Conservation (phyloP, 2,113 vertebrate species). For the Siphamia tubifer region DNA sequence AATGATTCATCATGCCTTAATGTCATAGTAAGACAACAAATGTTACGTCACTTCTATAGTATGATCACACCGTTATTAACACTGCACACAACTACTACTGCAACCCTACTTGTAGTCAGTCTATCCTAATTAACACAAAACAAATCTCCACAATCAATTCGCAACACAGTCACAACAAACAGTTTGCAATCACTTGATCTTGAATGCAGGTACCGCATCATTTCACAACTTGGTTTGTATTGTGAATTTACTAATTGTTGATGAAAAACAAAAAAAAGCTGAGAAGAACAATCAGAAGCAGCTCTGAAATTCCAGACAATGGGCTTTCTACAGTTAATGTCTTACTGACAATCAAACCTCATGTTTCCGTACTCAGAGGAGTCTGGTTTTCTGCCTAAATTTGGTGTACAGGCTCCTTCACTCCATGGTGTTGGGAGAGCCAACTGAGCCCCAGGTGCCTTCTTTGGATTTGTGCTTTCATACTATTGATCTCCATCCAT, state of each 20-base stretch:
- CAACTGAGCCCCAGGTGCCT: conserved; percentile 59
- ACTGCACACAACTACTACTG: conserved; percentile 77
- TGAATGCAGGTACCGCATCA: conserved; percentile 42
- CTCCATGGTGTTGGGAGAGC: conserved; percentile 26
- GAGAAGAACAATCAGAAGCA: conserved; percentile 50
- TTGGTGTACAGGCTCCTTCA: conserved; percentile 46
- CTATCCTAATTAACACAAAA: conserved; percentile 69
- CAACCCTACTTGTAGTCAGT: conserved; percentile 66
- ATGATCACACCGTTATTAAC: conserved; percentile 77
- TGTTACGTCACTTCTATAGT: conserved; percentile 73
- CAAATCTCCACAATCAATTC: conserved; percentile 67
- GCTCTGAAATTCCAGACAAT: conserved; percentile 40
- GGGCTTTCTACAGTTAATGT: conserved; percentile 72
- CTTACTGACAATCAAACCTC: conserved; percentile 63
- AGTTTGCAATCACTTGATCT: conserved; percentile 51
- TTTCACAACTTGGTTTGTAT: conserved; percentile 34
- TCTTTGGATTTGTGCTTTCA: conserved; percentile 81
- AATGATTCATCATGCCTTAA: conserved; percentile 71
- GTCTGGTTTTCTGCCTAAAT: conserved; percentile 31
- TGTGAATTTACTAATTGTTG: conserved; percentile 26
- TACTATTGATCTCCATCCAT: conserved; percentile 47
- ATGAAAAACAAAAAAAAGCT: conserved; percentile 27
- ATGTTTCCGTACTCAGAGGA: conserved; percentile 22
- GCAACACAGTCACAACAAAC: conserved; percentile 73
- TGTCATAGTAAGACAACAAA: conserved; percentile 67